Percentiles rank a stretch among this genome's conserved stretches.
Evolutionary conservation across 2,888 invertebrate genomes (phyloP).

Genomic region (Tridacna crocea): DNA sequence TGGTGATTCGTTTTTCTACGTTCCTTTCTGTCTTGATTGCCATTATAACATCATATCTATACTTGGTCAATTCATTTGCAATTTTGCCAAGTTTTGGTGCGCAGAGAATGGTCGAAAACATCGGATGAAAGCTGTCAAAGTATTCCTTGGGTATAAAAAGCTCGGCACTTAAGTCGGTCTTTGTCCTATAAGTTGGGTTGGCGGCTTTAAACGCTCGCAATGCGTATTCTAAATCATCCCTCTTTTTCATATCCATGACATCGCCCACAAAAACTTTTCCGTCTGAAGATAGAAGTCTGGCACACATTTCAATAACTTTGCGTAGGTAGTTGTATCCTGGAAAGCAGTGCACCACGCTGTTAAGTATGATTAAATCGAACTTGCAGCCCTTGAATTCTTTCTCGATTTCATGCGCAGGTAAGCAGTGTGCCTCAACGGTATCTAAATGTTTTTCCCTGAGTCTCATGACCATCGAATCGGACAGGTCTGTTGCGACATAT

Average conservation of each 20-base stretch:
- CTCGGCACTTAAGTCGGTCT: conserved; percentile 2
- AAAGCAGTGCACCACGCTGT: conserved; percentile 8
- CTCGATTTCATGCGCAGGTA: background rate
- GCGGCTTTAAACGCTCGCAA: background rate
- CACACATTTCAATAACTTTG: background rate
- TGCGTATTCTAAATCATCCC: background rate
- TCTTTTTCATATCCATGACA: background rate
- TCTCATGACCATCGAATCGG: background rate
- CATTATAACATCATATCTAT: conserved; percentile 10
- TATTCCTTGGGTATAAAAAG: conserved; percentile 1
- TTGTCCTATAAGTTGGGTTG: background rate
- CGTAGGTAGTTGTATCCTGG: conserved; percentile 6
- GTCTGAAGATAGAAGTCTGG: background rate
- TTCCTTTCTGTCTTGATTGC: background rate
- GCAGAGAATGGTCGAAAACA: background rate
- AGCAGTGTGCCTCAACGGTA: background rate
- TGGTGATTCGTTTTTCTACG: background rate
- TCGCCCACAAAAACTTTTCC: background rate
- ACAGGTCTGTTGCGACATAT: conserved; percentile 9
- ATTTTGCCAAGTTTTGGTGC: background rate
- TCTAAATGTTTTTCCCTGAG: background rate
- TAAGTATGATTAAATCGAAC: conserved; percentile 7
- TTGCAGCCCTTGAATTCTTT: background rate
- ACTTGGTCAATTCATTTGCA: conserved; percentile 6
- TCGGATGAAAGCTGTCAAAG: background rate